Evolutionary conservation across 2,113 vertebrate species (phyloP).

Genomic region (Cebus imitator): DNA sequence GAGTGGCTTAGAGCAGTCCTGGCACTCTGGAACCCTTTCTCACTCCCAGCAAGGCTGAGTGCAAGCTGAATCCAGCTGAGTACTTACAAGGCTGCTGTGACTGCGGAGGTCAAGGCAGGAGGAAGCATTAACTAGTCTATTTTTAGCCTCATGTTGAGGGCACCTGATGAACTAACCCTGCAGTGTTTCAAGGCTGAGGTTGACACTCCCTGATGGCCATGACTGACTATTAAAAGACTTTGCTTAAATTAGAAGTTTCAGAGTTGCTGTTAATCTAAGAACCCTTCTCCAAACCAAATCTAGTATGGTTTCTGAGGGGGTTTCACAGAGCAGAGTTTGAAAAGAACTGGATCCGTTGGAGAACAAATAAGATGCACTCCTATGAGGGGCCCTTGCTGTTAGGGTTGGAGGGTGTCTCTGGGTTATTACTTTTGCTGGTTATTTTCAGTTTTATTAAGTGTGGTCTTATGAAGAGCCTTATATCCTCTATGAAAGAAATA

Average conservation of each 20-base stretch:
- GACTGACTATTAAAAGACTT: background rate
- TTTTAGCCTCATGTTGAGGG: background rate
- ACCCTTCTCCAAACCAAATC: background rate
- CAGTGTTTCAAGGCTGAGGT: background rate
- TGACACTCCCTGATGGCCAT: background rate
- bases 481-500: constrained; percentile 15
- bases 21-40: background rate
- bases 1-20: background rate
- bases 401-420: background rate
- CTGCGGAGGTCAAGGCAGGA: background rate
- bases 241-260: constrained; percentile 42
- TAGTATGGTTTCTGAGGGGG: background rate
- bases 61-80: constrained; percentile 23
- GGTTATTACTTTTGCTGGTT: background rate
- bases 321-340: background rate
- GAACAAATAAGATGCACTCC: background rate
- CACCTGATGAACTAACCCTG: background rate
- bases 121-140: background rate
- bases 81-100: background rate
- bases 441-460: constrained; percentile 30
- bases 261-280: constrained; percentile 37
- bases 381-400: background rate
- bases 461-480: background rate
- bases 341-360: background rate
- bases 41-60: background rate